phyloP scores from a whole-genome alignment of 1,140 invertebrate genomes.

The Holotrichia oblita region DNA sequence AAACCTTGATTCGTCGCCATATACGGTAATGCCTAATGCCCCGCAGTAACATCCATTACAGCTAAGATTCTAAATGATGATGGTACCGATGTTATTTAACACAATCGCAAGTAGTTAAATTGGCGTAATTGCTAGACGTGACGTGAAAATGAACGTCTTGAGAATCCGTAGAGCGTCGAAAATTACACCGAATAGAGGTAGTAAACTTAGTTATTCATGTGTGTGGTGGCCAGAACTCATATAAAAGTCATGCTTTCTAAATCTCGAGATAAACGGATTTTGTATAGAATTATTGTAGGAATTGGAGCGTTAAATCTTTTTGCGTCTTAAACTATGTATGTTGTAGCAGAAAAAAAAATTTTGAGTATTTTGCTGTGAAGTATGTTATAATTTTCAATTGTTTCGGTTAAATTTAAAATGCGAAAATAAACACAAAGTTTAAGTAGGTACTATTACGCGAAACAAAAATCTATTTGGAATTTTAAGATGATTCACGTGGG shows the following conservation, averaged over 20 bases:
- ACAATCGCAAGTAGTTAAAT: background rate
- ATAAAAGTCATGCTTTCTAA: slow-evolving; percentile 18
- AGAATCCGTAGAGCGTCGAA: background rate
- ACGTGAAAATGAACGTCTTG: background rate
- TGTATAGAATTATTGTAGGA: too few species aligned
- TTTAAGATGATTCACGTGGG: too few species aligned
- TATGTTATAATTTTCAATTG: too few species aligned
- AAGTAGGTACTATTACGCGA: too few species aligned
- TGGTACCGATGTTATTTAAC: background rate
- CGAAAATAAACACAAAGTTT: too few species aligned
- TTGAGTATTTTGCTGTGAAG: too few species aligned
- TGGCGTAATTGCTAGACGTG: background rate
- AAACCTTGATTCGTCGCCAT: background rate
- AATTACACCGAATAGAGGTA: background rate
- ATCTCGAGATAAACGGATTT: background rate
- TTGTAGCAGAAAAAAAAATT: background rate
- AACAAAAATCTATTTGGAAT: too few species aligned
- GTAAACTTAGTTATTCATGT: background rate
- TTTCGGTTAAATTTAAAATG: too few species aligned
- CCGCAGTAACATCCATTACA: background rate
- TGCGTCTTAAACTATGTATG: background rate
- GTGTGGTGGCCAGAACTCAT: background rate
- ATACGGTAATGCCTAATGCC: background rate
- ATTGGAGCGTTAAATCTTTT: slow-evolving; percentile 9
- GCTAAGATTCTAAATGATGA: background rate